Evolutionary conservation across 1,140 invertebrate species (phyloP).

Genomic region (Doryteuthis pealeii): DNA sequence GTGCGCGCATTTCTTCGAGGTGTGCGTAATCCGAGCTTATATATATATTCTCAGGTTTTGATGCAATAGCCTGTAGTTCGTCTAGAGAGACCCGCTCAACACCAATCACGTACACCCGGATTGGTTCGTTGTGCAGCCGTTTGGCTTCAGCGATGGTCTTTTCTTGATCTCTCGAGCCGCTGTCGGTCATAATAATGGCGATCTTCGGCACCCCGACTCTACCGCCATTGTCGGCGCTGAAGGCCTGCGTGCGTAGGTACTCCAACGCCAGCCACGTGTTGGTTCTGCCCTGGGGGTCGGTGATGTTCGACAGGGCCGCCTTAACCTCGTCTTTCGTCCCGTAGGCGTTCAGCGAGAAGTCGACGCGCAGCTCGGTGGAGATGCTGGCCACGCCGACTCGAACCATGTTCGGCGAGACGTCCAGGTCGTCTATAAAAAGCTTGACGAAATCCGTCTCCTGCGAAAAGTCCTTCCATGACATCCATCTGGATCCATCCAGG

Average conservation of each 20-base stretch:
- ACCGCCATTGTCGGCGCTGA: slow-evolving; percentile 6
- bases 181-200: slow-evolving; percentile 19
- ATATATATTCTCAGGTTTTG: slow-evolving; percentile 31
- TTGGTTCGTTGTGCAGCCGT: slow-evolving; percentile 24
- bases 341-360: slow-evolving; percentile 39
- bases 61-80: slow-evolving; percentile 37
- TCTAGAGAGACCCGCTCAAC: slow-evolving; percentile 30
- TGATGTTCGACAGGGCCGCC: slow-evolving; percentile 27
- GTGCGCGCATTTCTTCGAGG: slow-evolving; percentile 34
- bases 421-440: slow-evolving; percentile 25
- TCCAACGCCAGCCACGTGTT: slow-evolving; percentile 14
- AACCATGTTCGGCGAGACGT: slow-evolving; percentile 28
- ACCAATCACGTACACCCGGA: slow-evolving; percentile 42
- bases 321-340: slow-evolving; percentile 28
- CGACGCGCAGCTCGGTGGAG: slow-evolving; percentile 22
- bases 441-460: slow-evolving; percentile 32
- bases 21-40: slow-evolving; percentile 36
- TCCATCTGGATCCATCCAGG: slow-evolving; percentile 30
- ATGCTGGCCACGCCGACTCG: slow-evolving; percentile 38
- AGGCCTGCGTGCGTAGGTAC: slow-evolving; percentile 8
- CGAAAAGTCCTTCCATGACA: slow-evolving; percentile 25
- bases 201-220: slow-evolving; percentile 13
- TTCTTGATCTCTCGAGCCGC: background rate
- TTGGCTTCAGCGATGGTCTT: slow-evolving; percentile 1
- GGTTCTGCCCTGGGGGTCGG: slow-evolving; percentile 21